Percentiles rank a stretch among this genome's conserved stretches.
These are phyloP conservation scores for Tenthredo notha DNA, from an alignment of 2,888 invertebrate genomes.

Conservation along the genomic window DNA sequence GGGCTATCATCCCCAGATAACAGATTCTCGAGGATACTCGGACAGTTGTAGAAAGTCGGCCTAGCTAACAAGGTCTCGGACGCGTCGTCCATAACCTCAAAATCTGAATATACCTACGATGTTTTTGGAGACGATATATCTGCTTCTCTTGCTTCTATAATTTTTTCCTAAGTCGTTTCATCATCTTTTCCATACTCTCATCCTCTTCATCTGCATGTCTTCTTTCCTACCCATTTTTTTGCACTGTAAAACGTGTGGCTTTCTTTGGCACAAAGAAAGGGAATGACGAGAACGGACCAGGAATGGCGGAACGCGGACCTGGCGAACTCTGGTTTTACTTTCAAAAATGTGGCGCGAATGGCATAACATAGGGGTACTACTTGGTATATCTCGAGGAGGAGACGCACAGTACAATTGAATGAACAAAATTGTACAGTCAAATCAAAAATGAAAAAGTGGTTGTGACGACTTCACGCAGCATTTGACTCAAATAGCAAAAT, in stretches of 20 bases:
- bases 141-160: neutral
- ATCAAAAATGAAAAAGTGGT: too few relatives aligned
- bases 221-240: conserved; percentile 18
- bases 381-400: neutral
- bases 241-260: neutral
- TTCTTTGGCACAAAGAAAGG: neutral
- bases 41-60: neutral
- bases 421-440: too few relatives aligned
- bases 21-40: neutral
- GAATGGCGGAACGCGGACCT: neutral
- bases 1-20: neutral
- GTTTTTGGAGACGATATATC: neutral
- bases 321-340: neutral
- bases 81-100: neutral
- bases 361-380: too few relatives aligned
- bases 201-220: neutral
- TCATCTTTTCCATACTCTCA: neutral
- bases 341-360: neutral
- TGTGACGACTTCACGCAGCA: too few relatives aligned
- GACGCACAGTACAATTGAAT: neutral
- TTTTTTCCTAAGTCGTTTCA: neutral
- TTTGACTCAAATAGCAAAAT: too few relatives aligned
- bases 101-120: neutral
- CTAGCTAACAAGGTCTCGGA: neutral
- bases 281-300: neutral